Conservation (phyloP, 1,140 invertebrate genomes). For the Cheumatopsyche charites region DNA sequence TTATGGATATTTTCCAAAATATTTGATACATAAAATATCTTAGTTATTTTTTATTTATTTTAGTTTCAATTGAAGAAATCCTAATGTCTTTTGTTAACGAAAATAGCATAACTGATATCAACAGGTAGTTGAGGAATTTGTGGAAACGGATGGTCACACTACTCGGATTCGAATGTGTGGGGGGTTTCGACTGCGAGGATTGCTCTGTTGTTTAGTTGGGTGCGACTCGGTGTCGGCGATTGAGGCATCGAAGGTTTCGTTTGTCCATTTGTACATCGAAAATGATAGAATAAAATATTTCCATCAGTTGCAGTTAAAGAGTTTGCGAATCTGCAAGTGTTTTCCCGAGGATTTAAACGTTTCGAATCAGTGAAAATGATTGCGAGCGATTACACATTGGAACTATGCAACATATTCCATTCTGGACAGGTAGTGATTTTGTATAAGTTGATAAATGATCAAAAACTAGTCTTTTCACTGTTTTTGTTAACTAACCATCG, state of each 20-base stretch:
- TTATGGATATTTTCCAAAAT: too few relatives aligned
- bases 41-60: too few relatives aligned
- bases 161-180: background rate
- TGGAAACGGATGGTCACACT: background rate
- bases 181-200: slow-evolving; percentile 38
- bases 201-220: slow-evolving; percentile 43
- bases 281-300: background rate
- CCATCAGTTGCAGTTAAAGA: background rate
- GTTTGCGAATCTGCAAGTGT: background rate
- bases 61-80: too few relatives aligned
- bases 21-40: too few relatives aligned
- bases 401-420: slow-evolving; percentile 87
- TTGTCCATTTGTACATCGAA: background rate
- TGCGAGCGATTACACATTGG: slow-evolving; percentile 81
- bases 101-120: too few relatives aligned
- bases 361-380: slow-evolving; percentile 64
- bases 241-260: background rate
- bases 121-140: too few relatives aligned
- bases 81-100: too few relatives aligned
- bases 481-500: too few relatives aligned
- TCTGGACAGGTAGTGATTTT: slow-evolving; percentile 83
- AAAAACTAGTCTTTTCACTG: too few relatives aligned
- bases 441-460: too few relatives aligned
- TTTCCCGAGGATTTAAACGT: background rate
- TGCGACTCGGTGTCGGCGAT: background rate